Conservation (phyloP, 1,140 invertebrate genomes). For the Pissodes strobi region DNA sequence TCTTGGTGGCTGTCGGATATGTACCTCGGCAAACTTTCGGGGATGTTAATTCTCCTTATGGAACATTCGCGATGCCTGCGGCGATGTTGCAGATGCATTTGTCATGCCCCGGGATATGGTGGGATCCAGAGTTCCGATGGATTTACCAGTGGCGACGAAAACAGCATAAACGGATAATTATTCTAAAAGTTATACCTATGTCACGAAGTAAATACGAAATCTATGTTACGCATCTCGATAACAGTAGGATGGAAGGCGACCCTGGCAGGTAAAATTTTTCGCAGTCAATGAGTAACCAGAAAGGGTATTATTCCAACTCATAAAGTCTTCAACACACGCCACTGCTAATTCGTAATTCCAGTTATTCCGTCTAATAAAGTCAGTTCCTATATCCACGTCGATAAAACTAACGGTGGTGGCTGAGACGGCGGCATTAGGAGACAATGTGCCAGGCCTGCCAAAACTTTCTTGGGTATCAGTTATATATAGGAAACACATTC, state of each 20-base stretch:
- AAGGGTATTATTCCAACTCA: neutral
- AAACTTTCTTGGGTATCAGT: neutral
- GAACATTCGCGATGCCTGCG: conserved; percentile 17
- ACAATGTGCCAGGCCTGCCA: conserved; percentile 9
- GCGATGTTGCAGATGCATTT: conserved; percentile 23
- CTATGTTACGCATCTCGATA: no score
- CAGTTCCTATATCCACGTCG: conserved; percentile 1
- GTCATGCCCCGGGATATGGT: conserved; percentile 8
- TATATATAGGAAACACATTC: no score
- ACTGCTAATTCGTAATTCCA: neutral
- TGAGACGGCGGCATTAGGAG: neutral
- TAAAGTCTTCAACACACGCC: neutral
- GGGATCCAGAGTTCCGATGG: neutral
- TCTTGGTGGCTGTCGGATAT: conserved; percentile 14
- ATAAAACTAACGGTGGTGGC: conserved; percentile 14
- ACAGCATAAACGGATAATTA: no score
- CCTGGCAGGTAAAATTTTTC: neutral
- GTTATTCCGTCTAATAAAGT: conserved; percentile 13
- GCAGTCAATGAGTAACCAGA: neutral
- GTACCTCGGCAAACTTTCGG: conserved; percentile 14
- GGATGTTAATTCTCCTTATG: conserved; percentile 21
- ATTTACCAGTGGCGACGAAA: no score
- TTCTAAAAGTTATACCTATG: no score
- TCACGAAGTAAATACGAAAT: no score
- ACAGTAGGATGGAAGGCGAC: no score